Percentiles rank a stretch among this genome's conserved stretches.
phyloP scores from a whole-genome alignment of 2,888 invertebrate genomes.

The Melolontha melolontha region DNA sequence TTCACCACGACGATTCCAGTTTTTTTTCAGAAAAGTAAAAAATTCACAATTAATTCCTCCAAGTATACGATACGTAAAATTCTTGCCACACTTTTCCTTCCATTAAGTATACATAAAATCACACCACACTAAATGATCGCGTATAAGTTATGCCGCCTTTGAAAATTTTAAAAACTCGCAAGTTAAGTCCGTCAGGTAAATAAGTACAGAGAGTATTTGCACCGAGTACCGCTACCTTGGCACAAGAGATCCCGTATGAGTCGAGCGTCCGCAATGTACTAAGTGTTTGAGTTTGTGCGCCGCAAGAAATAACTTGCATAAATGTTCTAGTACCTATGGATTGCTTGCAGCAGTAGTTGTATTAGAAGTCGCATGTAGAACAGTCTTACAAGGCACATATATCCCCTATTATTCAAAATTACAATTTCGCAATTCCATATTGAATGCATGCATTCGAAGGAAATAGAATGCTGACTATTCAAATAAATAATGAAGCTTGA shows the following conservation, averaged over 20 bases:
- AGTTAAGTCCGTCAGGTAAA: slow-evolving; percentile 39
- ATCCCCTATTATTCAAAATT: slow-evolving; percentile 42
- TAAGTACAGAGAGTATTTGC: slow-evolving; percentile 17
- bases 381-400: slow-evolving; percentile 43
- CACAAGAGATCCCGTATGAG: slow-evolving; percentile 55
- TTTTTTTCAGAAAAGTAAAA: no score
- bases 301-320: slow-evolving; percentile 37
- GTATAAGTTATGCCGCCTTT: no score
- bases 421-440: slow-evolving; percentile 12
- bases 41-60: no score
- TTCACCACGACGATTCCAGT: no score
- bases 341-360: slow-evolving; percentile 6
- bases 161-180: slow-evolving; percentile 49
- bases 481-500: no score
- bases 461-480: not conserved
- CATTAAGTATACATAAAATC: no score
- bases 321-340: slow-evolving; percentile 6
- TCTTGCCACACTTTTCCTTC: no score
- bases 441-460: not conserved
- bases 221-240: slow-evolving; percentile 56
- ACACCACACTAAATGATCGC: no score
- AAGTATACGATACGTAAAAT: no score
- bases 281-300: slow-evolving; percentile 53
- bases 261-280: slow-evolving; percentile 56
- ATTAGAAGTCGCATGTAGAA: slow-evolving; percentile 13